Conservation (phyloP, 2,888 invertebrate genomes). For the Melinaea marsaeus region DNA sequence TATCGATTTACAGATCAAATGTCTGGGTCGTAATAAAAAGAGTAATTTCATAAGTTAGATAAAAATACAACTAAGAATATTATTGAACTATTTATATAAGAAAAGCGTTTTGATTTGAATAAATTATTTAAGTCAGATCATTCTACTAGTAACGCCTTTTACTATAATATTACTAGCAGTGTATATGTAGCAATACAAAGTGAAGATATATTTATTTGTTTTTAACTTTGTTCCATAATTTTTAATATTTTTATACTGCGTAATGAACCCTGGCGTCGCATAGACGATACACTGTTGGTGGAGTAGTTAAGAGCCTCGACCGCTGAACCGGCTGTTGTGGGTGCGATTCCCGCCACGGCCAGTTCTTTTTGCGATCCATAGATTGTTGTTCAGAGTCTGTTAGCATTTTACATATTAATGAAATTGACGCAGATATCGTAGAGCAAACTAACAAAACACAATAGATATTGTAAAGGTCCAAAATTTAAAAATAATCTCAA, state of each 20-base stretch:
- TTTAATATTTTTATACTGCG: background rate
- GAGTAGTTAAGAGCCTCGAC: no score
- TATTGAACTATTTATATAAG: background rate
- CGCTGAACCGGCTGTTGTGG: no score
- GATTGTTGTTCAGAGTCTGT: no score
- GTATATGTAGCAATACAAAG: background rate
- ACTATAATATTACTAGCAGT: background rate
- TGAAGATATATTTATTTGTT: no score
- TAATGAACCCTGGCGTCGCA: background rate
- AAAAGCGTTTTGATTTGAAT: background rate
- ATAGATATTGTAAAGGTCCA: slow-evolving; percentile 8
- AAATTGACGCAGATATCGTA: no score
- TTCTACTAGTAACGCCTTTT: no score
- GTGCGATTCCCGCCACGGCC: no score
- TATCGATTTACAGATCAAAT: background rate
- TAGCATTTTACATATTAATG: no score
- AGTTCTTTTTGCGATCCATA: no score
- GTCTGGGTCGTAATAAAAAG: background rate
- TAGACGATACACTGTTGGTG: no score
- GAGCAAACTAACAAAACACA: background rate
- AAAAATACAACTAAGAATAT: background rate
- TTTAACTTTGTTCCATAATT: no score
- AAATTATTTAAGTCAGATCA: background rate
- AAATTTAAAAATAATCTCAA: slow-evolving; percentile 7
- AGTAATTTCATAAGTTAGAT: background rate